Conservation (phyloP, 2,113 vertebrate species). For the Hylia prasina region DNA sequence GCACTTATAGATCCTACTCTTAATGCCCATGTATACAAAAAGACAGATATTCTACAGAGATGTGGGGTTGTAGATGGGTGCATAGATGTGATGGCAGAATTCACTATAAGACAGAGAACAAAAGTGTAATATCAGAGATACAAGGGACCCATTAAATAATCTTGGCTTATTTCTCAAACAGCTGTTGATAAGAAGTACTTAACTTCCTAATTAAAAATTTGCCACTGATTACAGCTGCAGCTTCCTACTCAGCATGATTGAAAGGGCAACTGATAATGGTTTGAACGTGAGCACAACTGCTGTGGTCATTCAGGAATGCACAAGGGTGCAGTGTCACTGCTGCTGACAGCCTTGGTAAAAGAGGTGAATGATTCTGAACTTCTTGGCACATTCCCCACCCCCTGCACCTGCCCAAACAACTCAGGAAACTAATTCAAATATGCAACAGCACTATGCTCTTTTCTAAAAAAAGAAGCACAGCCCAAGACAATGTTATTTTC, state of each 20-base stretch:
- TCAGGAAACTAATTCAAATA: neutral
- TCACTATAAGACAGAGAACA: neutral
- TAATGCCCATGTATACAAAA: neutral
- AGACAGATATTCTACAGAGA: neutral
- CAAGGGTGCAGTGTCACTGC: neutral
- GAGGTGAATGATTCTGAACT: neutral
- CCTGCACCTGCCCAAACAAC: neutral
- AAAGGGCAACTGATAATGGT: neutral
- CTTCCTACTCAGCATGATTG: neutral
- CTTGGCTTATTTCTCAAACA: constrained; percentile 2
- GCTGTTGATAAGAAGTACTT: constrained; percentile 23
- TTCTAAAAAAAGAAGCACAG: neutral
- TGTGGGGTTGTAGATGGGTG: neutral
- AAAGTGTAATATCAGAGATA: neutral
- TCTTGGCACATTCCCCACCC: neutral
- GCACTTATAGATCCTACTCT: neutral
- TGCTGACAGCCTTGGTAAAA: neutral
- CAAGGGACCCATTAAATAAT: constrained; percentile 15
- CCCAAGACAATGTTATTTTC: neutral
- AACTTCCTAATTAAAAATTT: constrained; percentile 43
- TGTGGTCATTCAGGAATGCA: neutral
- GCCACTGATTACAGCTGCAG: neutral
- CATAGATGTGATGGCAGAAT: neutral
- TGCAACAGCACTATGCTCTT: neutral
- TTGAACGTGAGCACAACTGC: neutral